These are phyloP conservation scores for Turnix velox DNA, from an alignment of 2,113 vertebrate species.

Conservation along the genomic window DNA sequence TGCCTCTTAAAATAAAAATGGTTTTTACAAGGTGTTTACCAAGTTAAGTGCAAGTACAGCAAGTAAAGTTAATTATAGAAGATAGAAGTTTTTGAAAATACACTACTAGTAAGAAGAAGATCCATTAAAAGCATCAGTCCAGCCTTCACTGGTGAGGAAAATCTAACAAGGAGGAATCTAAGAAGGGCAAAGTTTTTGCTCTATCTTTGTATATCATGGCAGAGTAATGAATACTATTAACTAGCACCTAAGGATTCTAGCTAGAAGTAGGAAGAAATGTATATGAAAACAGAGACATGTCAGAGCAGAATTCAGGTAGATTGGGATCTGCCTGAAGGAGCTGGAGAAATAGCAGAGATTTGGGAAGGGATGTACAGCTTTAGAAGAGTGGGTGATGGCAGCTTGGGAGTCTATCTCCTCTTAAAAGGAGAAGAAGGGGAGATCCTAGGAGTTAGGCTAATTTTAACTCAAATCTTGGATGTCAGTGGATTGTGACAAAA, in stretches of 20 bases:
- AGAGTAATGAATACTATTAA: background rate
- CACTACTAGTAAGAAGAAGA: background rate
- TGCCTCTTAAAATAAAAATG: constrained; percentile 36
- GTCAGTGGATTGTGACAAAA: background rate
- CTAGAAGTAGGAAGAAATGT: background rate
- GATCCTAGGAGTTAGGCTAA: background rate
- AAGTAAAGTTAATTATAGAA: constrained; percentile 7
- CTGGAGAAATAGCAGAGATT: background rate
- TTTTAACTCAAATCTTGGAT: background rate
- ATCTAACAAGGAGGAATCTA: background rate
- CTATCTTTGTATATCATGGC: background rate
- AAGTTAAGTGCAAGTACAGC: background rate
- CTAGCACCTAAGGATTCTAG: background rate
- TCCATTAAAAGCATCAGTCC: background rate
- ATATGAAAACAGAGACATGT: background rate
- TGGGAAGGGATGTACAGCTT: background rate
- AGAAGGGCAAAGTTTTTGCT: background rate
- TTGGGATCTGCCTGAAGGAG: background rate
- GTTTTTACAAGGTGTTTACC: constrained; percentile 27
- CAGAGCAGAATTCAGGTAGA: background rate
- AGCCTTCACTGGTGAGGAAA: background rate
- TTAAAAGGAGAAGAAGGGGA: background rate
- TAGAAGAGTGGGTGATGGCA: background rate
- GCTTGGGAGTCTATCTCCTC: background rate
- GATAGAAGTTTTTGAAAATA: background rate